A percentile compares a stretch with the other conserved stretches of the same genome.
phyloP scores from a whole-genome alignment of 2,888 invertebrate genomes.

The Hypercompe scribonia region DNA sequence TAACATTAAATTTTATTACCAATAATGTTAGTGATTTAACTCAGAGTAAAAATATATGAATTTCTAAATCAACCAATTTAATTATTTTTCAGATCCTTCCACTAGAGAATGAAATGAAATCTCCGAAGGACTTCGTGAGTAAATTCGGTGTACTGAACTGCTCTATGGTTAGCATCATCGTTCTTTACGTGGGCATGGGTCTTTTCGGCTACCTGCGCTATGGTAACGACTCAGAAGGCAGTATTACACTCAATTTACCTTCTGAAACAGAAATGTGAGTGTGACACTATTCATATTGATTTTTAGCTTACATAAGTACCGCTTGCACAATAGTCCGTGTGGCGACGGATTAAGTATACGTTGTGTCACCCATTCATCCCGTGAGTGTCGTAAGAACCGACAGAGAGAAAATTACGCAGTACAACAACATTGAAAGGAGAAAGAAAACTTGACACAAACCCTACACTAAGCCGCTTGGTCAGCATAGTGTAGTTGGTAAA shows the following conservation, averaged over 20 bases:
- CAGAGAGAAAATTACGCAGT: no score
- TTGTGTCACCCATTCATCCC: no score
- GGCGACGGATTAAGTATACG: no score
- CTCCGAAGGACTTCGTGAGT: constrained; percentile 93
- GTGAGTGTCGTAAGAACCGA: no score
- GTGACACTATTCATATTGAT: neutral
- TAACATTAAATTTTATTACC: neutral
- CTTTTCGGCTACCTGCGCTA: constrained; percentile 96
- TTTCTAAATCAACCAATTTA: neutral
- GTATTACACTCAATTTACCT: constrained; percentile 95
- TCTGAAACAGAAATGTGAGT: constrained; percentile 87
- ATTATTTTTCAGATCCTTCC: constrained; percentile 91
- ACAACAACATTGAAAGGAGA: no score
- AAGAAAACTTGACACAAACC: no score
- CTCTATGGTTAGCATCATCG: constrained; percentile 93
- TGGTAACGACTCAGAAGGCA: constrained; percentile 90
- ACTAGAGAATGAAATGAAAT: constrained; percentile 97
- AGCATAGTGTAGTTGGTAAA: no score
- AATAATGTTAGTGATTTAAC: neutral
- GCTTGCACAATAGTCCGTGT: no score
- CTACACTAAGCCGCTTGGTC: no score
- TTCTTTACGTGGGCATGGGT: constrained; percentile 95
- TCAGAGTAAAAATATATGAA: neutral
- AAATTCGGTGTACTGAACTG: constrained; percentile 94
- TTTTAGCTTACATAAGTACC: neutral